Evolutionary conservation across 2,113 vertebrate species (phyloP).

Genomic region (Mola mola): DNA sequence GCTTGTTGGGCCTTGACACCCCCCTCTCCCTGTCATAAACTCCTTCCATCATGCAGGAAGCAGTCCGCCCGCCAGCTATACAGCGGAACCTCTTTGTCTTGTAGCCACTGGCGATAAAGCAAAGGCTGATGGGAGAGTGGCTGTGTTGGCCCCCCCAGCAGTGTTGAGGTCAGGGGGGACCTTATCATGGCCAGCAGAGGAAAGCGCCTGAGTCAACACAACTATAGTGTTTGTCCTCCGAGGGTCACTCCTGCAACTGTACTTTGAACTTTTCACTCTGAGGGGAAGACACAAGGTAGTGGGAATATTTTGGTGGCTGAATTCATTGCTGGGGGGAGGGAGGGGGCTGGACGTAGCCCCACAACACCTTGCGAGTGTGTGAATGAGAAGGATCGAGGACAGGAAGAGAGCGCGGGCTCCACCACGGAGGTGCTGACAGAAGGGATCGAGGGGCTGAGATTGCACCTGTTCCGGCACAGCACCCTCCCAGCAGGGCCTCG

Average conservation of each 20-base stretch:
- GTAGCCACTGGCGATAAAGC: conserved; percentile 65
- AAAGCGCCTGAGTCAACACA: conserved; percentile 72
- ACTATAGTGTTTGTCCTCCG: conserved; percentile 59
- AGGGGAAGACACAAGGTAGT: conserved; percentile 41
- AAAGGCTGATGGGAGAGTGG: conserved; percentile 62
- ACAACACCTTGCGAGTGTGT: conserved; percentile 71
- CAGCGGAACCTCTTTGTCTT: conserved; percentile 71
- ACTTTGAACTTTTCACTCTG: conserved; percentile 53
- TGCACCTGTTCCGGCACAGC: conserved; percentile 78
- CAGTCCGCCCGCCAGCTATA: conserved; percentile 60
- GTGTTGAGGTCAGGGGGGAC: conserved; percentile 60
- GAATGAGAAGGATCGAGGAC: conserved; percentile 73
- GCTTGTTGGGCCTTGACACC: conserved; percentile 54
- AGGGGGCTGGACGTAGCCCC: conserved; percentile 56
- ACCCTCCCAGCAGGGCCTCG: conserved; percentile 70
- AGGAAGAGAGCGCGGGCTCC: conserved; percentile 70
- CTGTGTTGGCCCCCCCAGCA: conserved; percentile 40
- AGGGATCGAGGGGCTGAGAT: conserved; percentile 67
- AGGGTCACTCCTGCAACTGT: conserved; percentile 53
- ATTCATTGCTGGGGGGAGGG: conserved; percentile 38
- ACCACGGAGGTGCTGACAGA: conserved; percentile 78
- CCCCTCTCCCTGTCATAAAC: conserved; percentile 62
- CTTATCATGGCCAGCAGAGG: conserved; percentile 46
- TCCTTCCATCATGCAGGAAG: conserved; percentile 66
- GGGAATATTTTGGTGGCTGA: conserved; percentile 30